Evolutionary conservation across 2,113 vertebrate species (phyloP).

Genomic region (Pseudonaja textilis): DNA sequence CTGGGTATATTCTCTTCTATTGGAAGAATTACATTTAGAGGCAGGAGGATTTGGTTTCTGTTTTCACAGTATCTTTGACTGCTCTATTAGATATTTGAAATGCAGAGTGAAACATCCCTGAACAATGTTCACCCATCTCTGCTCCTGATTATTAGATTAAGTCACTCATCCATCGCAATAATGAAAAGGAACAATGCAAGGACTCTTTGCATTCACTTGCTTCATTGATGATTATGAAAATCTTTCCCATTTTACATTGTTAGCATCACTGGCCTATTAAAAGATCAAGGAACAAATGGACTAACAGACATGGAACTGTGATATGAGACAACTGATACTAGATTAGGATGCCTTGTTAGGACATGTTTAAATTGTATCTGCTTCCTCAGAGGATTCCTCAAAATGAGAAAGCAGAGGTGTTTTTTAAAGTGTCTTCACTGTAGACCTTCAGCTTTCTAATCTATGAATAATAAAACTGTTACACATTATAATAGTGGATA

Average conservation of each 20-base stretch:
- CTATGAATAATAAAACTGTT: background rate
- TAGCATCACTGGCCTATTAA: background rate
- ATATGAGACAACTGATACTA: background rate
- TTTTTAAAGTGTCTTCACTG: background rate
- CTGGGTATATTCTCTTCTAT: background rate
- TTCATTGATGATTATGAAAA: fast-evolving
- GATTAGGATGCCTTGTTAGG: background rate
- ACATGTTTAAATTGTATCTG: background rate
- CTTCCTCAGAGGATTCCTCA: background rate
- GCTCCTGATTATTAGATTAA: background rate
- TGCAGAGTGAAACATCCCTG: background rate
- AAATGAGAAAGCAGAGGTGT: background rate
- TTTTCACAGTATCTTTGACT: background rate
- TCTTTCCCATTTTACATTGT: background rate
- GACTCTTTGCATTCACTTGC: background rate
- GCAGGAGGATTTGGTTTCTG: background rate
- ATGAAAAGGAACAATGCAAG: background rate
- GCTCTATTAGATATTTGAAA: background rate
- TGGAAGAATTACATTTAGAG: background rate
- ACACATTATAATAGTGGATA: background rate
- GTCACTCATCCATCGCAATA: background rate
- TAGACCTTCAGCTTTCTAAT: background rate
- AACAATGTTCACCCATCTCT: background rate
- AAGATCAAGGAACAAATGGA: background rate
- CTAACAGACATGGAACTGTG: background rate